A percentile compares a stretch with the other conserved stretches of the same genome.
Evolutionary conservation across 2,888 invertebrate species (phyloP).

Genomic region (Chamaedrilus cognettii): DNA sequence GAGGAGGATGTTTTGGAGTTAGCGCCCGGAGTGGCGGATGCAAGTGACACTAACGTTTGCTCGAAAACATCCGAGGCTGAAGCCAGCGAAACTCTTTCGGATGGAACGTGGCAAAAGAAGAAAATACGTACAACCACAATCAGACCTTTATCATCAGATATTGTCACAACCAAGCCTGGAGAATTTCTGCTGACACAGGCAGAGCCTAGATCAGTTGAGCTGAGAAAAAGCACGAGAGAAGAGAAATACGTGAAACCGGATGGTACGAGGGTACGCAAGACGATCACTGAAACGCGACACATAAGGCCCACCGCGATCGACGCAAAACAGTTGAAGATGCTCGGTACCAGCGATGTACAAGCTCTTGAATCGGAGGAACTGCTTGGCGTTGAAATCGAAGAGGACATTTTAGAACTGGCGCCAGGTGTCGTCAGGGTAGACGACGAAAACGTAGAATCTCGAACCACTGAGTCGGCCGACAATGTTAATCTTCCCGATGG

Average conservation of each 20-base stretch:
- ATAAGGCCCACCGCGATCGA: neutral
- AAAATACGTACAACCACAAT: neutral
- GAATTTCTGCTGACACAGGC: neutral
- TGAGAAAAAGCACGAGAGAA: neutral
- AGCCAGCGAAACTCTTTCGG: neutral
- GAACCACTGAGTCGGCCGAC: neutral
- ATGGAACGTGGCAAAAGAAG: neutral
- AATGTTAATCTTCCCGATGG: neutral
- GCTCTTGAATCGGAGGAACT: neutral
- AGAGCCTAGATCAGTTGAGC: neutral
- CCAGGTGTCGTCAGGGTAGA: neutral
- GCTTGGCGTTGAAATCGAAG: neutral
- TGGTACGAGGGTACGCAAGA: slow-evolving; percentile 1
- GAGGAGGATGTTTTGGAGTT: neutral
- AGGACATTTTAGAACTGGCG: neutral
- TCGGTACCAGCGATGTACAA: neutral
- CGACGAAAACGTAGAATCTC: neutral
- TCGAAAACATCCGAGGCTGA: neutral
- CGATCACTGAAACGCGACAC: neutral
- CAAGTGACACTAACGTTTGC: neutral
- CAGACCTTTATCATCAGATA: no score
- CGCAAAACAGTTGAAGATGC: neutral
- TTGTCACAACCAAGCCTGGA: no score
- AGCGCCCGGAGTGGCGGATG: neutral
- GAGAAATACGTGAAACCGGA: neutral